Conservation (phyloP, 2,888 invertebrate genomes). For the Agrotis clavis region DNA sequence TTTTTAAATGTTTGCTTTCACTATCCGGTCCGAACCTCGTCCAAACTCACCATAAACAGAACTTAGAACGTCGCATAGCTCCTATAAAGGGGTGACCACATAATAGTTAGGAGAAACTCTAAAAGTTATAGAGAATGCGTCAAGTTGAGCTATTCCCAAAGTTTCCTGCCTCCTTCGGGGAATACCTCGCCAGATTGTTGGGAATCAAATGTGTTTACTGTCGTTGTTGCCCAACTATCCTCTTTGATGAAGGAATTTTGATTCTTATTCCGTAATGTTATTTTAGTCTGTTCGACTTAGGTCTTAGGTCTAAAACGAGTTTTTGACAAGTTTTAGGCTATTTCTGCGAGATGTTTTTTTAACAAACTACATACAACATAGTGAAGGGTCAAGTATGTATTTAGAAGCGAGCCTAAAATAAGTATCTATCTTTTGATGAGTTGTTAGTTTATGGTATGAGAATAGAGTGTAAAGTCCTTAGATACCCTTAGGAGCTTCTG, state of each 20-base stretch:
- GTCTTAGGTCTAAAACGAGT: background rate
- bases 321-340: background rate
- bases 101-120: slow-evolving; percentile 67
- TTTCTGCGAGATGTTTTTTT: background rate
- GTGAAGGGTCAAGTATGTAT: too few species aligned
- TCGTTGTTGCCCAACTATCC: slow-evolving; percentile 64
- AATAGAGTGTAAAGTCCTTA: too few species aligned
- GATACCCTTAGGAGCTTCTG: too few species aligned
- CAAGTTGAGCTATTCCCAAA: slow-evolving; percentile 69
- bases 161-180: slow-evolving; percentile 66
- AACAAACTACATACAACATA: too few species aligned
- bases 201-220: slow-evolving; percentile 64
- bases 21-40: slow-evolving; percentile 14
- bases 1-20: slow-evolving; percentile 16
- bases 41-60: slow-evolving; percentile 39
- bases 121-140: slow-evolving; percentile 63
- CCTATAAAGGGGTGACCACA: slow-evolving; percentile 64
- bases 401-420: background rate
- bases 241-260: slow-evolving; percentile 61
- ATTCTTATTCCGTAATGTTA: slow-evolving; percentile 38
- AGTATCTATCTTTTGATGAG: too few species aligned
- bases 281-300: background rate
- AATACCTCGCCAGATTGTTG: slow-evolving; percentile 64
- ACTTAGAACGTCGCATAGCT: slow-evolving; percentile 53
- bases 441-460: too few species aligned